Evolutionary conservation across 2,888 invertebrate species (phyloP).

Genomic region (Ariolimax columbianus): DNA sequence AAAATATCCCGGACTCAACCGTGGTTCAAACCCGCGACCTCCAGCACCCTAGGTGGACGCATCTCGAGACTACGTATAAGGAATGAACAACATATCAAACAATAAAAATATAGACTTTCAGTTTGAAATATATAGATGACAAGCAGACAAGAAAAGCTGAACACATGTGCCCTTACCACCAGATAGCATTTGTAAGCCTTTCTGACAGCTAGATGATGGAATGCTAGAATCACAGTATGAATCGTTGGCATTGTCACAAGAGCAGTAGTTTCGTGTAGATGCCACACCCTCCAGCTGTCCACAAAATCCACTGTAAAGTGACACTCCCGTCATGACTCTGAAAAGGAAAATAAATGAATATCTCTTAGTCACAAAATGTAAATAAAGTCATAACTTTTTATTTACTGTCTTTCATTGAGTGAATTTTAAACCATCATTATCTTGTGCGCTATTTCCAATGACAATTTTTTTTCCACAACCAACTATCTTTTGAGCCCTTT

Average conservation of each 20-base stretch:
- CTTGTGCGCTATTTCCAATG: too few relatives aligned
- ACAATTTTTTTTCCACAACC: too few relatives aligned
- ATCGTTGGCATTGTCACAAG: constrained; percentile 50
- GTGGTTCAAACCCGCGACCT: too few relatives aligned
- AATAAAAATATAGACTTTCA: too few relatives aligned
- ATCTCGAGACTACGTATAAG: too few relatives aligned
- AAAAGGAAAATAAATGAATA: not conserved
- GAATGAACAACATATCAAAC: too few relatives aligned
- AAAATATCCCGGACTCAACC: too few relatives aligned
- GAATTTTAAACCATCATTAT: too few relatives aligned
- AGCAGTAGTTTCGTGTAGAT: not conserved
- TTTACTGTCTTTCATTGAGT: too few relatives aligned
- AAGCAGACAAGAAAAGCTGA: not conserved
- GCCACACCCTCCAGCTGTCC: not conserved
- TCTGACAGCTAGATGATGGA: constrained; percentile 19
- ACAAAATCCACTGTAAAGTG: constrained; percentile 56
- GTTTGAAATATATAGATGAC: too few relatives aligned
- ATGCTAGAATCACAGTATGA: constrained; percentile 14
- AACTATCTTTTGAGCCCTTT: too few relatives aligned
- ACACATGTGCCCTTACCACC: constrained; percentile 21
- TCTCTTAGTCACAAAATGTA: not conserved
- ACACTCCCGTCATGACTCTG: constrained; percentile 53
- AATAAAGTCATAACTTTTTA: not conserved
- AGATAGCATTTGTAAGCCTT: constrained; percentile 3
- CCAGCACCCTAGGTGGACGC: too few relatives aligned